These are phyloP conservation scores for Leucania comma DNA, from an alignment of 2,888 invertebrate genomes.

Conservation along the genomic window DNA sequence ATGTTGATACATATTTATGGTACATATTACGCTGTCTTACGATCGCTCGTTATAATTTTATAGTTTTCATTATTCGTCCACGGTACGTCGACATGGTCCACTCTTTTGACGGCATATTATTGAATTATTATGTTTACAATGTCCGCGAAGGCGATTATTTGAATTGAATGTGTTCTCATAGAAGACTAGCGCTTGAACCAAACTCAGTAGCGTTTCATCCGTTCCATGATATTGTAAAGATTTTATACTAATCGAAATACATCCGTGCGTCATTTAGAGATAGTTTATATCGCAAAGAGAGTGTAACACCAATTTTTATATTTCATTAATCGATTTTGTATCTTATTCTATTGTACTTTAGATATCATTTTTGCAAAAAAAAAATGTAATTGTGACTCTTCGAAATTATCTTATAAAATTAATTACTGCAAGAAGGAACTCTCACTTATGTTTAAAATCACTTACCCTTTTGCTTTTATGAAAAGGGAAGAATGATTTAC, in stretches of 20 bases:
- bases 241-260: constrained; percentile 78
- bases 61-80: constrained; percentile 81
- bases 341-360: constrained; percentile 68
- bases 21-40: constrained; percentile 64
- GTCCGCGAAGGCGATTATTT: constrained; percentile 64
- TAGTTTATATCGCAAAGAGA: constrained; percentile 71
- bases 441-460: constrained; percentile 55
- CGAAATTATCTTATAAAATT: constrained; percentile 51
- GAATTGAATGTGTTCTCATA: constrained; percentile 74
- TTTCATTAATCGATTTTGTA: constrained; percentile 69
- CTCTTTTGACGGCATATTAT: constrained; percentile 75
- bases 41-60: constrained; percentile 68
- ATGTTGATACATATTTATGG: constrained; percentile 73
- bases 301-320: constrained; percentile 79
- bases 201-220: constrained; percentile 82
- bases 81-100: constrained; percentile 70
- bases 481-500: constrained; percentile 63
- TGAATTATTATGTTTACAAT: constrained; percentile 56
- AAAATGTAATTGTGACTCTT: constrained; percentile 52
- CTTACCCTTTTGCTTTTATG: constrained; percentile 55
- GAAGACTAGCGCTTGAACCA: constrained; percentile 75
- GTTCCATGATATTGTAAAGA: constrained; percentile 83
- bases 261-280: constrained; percentile 78
- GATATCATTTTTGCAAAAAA: constrained; percentile 62
- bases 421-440: constrained; percentile 35